Conservation (phyloP, 1,140 invertebrate species). For the Frieseomelitta varia region DNA sequence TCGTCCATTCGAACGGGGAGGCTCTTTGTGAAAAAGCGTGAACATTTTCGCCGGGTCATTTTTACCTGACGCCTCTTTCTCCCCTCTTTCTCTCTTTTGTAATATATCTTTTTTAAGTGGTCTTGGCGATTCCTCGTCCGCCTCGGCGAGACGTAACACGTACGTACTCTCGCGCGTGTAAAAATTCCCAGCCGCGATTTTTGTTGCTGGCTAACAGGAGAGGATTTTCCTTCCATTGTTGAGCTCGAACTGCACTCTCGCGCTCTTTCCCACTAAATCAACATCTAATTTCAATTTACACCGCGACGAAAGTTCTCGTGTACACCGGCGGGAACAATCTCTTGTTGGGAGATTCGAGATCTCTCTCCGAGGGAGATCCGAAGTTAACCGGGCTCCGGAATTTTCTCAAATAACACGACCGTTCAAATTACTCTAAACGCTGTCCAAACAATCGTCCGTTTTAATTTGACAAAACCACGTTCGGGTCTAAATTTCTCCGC, state of each 20-base stretch:
- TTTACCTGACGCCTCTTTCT: too few relatives aligned
- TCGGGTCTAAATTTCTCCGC: background rate
- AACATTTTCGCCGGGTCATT: background rate
- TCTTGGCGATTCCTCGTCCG: too few relatives aligned
- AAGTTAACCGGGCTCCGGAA: background rate
- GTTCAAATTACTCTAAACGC: background rate
- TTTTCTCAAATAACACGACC: background rate
- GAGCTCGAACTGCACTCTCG: background rate
- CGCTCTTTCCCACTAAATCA: too few relatives aligned
- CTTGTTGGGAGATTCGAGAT: too few relatives aligned
- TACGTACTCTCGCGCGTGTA: too few relatives aligned
- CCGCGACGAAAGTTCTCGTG: background rate
- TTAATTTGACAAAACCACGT: background rate
- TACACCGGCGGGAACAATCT: background rate
- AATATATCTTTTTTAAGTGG: background rate
- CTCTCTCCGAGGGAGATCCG: background rate
- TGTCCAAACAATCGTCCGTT: background rate
- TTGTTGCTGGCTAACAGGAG: background rate
- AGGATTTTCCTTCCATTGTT: background rate
- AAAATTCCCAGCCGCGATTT: background rate
- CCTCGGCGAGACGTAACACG: too few relatives aligned
- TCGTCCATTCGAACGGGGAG: background rate
- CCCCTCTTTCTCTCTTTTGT: background rate
- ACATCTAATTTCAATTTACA: background rate
- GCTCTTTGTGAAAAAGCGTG: background rate